Evolutionary conservation across 2,797 vertebrate genomes (phyloP).

Genomic region (Bovichtus variegatus): DNA sequence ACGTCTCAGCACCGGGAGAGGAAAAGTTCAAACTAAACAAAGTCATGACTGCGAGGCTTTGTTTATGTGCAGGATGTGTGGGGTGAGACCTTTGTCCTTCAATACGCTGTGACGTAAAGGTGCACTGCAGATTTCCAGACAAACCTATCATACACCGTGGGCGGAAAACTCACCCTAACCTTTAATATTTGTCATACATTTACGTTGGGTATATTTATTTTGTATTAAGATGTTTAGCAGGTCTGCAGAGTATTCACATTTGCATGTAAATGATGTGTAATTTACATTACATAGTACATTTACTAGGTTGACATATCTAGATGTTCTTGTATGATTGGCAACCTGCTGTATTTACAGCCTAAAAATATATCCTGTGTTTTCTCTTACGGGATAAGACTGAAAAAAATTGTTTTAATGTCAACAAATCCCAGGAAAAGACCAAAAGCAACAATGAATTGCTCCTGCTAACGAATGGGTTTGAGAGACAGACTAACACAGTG

Average conservation of each 20-base stretch:
- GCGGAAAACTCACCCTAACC: slow-evolving; percentile 26
- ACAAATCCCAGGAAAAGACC: background rate
- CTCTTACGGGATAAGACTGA: background rate
- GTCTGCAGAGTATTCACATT: no score
- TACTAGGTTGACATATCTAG: background rate
- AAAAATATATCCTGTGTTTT: background rate
- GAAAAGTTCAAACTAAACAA: slow-evolving; percentile 72
- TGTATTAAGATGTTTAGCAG: slow-evolving; percentile 11
- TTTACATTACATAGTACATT: no score
- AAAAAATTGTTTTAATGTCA: background rate
- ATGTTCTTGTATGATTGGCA: slow-evolving; percentile 2
- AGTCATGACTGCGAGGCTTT: slow-evolving; percentile 64
- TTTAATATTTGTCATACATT: slow-evolving; percentile 20
- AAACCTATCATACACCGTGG: background rate
- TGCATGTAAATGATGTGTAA: no score
- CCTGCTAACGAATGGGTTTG: background rate
- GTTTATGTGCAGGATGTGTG: slow-evolving; percentile 73
- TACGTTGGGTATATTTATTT: slow-evolving; percentile 5
- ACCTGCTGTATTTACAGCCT: background rate
- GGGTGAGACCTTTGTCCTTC: slow-evolving; percentile 64
- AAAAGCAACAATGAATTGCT: background rate
- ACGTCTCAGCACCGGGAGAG: slow-evolving; percentile 48
- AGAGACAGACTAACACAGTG: no score
- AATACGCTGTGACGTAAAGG: slow-evolving; percentile 49
- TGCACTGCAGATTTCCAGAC: slow-evolving; percentile 42